Percentiles rank a stretch among this genome's conserved stretches.
phyloP scores from a whole-genome alignment of 2,888 invertebrate genomes.

The Erebia ligea region DNA sequence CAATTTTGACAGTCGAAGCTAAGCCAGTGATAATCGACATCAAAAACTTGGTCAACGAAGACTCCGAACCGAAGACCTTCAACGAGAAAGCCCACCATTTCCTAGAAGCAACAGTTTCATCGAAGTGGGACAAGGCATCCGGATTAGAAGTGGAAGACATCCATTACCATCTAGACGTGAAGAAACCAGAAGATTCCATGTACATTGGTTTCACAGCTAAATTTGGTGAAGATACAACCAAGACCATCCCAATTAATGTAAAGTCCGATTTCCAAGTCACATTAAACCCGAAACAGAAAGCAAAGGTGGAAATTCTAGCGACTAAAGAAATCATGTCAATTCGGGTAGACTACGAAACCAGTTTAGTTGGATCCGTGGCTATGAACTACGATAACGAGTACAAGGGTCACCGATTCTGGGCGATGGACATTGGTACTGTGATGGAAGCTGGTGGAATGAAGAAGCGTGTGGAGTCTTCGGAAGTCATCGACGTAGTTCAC shows the following conservation, averaged over 20 bases:
- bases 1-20: constrained; percentile 41
- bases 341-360: constrained; percentile 51
- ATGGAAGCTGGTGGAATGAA: constrained; percentile 43
- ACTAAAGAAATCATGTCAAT: constrained; percentile 47
- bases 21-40: constrained; percentile 43
- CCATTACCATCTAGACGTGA: constrained; percentile 26
- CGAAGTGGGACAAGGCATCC: constrained; percentile 46
- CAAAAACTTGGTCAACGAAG: constrained; percentile 46
- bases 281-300: constrained; percentile 49
- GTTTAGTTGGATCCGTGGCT: constrained; percentile 48
- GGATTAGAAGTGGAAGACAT: constrained; percentile 42
- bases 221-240: constrained; percentile 40
- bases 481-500: constrained; percentile 50
- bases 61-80: constrained; percentile 42
- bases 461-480: constrained; percentile 34
- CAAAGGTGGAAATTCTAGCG: constrained; percentile 46
- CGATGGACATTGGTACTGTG: constrained; percentile 47
- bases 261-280: constrained; percentile 43
- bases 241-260: constrained; percentile 41
- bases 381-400: constrained; percentile 46
- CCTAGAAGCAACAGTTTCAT: constrained; percentile 46
- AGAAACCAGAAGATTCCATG: constrained; percentile 17
- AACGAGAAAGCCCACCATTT: constrained; percentile 46
- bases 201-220: constrained; percentile 43
- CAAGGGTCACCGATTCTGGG: constrained; percentile 57